Percentiles rank a stretch among this genome's conserved stretches.
Conservation (phyloP, 92 coral and sea anemone species). For the Pocillopora meandrina region DNA sequence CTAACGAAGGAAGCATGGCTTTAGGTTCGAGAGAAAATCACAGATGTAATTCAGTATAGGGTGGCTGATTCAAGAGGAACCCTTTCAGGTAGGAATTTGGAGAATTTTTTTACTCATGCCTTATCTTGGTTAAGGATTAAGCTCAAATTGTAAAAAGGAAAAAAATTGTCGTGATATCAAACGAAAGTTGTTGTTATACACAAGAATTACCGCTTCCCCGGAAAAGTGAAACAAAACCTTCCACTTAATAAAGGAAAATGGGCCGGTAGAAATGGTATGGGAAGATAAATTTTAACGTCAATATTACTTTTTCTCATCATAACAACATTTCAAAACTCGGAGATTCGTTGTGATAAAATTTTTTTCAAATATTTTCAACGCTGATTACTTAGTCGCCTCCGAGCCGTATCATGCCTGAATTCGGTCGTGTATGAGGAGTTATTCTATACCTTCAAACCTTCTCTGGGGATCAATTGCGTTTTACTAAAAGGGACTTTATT, state of each 20-base stretch:
- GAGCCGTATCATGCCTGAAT: background rate
- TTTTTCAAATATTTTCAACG: background rate
- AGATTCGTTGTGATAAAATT: background rate
- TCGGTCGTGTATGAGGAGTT: background rate
- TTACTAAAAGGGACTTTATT: background rate
- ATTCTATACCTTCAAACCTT: too few species aligned
- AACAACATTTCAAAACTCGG: background rate
- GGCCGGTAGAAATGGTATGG: background rate
- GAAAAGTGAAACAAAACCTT: background rate
- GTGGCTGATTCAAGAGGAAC: background rate
- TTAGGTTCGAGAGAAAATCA: background rate
- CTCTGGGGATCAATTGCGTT: background rate
- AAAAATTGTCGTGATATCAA: background rate
- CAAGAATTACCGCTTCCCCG: background rate
- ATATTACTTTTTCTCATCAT: background rate
- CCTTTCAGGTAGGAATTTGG: background rate
- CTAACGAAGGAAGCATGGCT: background rate
- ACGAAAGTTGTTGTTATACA: background rate
- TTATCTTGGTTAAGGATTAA: background rate
- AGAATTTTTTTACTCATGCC: background rate
- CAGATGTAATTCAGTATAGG: background rate
- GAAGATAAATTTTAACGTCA: background rate
- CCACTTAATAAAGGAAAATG: too few species aligned
- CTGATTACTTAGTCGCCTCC: background rate
- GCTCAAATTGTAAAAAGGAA: background rate